Conservation (phyloP, 2,113 vertebrate species). For the Psilopogon haemacephalus region DNA sequence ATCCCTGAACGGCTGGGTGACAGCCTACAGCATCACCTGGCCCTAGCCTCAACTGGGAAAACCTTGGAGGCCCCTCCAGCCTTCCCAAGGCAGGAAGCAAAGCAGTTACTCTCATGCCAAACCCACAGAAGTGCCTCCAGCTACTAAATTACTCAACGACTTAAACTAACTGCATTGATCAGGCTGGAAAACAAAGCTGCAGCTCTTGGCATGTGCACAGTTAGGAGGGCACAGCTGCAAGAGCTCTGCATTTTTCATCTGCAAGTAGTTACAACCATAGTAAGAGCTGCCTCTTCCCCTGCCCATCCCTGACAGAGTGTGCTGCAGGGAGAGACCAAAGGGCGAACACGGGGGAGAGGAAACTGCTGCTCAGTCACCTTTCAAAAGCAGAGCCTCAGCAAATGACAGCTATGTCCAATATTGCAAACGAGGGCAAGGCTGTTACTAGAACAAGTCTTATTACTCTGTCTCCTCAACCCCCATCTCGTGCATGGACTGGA, state of each 20-base stretch:
- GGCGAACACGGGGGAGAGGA: not conserved
- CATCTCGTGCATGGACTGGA: not conserved
- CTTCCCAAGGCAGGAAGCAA: not conserved
- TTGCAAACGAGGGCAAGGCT: not conserved
- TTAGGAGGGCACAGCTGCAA: not conserved
- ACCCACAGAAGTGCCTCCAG: not conserved
- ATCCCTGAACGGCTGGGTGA: not conserved
- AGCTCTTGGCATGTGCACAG: not conserved
- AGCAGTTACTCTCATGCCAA: not conserved
- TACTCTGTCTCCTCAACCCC: not conserved
- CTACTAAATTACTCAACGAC: not conserved
- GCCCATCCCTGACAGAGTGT: fast-evolving
- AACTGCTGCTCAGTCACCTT: not conserved
- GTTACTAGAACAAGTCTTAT: not conserved
- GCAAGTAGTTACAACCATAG: not conserved
- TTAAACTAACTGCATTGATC: slow-evolving; percentile 1
- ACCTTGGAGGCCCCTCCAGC: not conserved
- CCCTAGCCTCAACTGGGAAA: not conserved
- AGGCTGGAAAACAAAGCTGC: slow-evolving; percentile 12
- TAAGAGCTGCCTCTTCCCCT: not conserved
- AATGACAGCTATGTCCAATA: not conserved
- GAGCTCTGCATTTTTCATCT: not conserved
- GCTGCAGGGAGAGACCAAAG: not conserved
- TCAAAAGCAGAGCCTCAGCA: not conserved
- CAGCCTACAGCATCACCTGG: not conserved